These are phyloP conservation scores for Podarcis cretensis DNA, from an alignment of 2,113 vertebrate species.

Conservation along the genomic window DNA sequence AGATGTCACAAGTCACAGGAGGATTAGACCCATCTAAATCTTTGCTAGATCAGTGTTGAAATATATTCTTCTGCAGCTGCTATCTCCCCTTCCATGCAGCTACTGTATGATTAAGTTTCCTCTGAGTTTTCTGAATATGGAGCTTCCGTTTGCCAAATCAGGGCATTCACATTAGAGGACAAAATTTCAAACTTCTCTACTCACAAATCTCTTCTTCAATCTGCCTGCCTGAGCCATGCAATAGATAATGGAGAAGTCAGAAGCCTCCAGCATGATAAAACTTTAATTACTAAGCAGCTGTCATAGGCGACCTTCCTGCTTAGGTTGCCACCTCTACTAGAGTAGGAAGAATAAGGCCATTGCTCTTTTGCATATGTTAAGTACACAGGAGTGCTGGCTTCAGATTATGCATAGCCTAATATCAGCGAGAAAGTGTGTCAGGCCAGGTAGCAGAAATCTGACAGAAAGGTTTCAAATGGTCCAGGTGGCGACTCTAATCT, in stretches of 20 bases:
- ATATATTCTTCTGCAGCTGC: neutral
- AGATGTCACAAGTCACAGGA: constrained; percentile 4
- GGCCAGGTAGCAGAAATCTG: neutral
- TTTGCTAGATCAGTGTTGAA: neutral
- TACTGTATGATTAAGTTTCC: constrained; percentile 2
- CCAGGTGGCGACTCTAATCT: constrained; percentile 8
- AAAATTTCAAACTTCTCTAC: constrained; percentile 22
- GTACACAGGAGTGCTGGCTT: neutral
- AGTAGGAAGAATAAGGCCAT: neutral
- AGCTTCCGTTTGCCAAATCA: constrained; percentile 17
- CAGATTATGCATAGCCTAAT: neutral
- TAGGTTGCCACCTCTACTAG: constrained; percentile 5
- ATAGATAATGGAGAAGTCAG: neutral
- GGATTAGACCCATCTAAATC: constrained; percentile 27
- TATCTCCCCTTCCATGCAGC: constrained; percentile 12
- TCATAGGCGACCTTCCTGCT: constrained; percentile 6
- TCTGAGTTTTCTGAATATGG: constrained; percentile 22
- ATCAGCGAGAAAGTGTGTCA: neutral
- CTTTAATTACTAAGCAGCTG: constrained; percentile 18
- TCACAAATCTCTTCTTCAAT: constrained; percentile 17
- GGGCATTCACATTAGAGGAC: constrained; percentile 27
- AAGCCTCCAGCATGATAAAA: neutral
- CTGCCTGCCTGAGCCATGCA: neutral
- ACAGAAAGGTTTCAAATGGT: neutral
- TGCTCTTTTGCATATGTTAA: constrained; percentile 4